phyloP scores from a whole-genome alignment of 2,888 invertebrate genomes.

The Cheilosia urbana region DNA sequence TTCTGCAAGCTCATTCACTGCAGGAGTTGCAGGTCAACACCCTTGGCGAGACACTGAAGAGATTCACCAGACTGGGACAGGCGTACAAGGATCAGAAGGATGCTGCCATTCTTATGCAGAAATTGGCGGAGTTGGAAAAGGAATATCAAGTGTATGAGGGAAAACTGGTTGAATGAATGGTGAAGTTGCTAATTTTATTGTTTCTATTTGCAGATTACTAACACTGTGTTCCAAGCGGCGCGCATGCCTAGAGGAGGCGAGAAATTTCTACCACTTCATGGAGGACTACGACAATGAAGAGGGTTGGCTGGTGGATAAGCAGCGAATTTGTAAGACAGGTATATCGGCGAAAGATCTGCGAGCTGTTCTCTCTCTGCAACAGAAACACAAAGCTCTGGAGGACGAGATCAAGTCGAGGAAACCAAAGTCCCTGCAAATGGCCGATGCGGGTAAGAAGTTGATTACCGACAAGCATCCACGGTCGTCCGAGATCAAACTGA shows the following conservation, averaged over 20 bases:
- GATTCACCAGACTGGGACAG: constrained; percentile 89
- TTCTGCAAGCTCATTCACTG: constrained; percentile 96
- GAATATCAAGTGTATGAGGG: constrained; percentile 88
- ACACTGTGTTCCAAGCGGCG: constrained; percentile 87
- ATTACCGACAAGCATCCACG: constrained; percentile 93
- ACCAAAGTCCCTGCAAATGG: constrained; percentile 89
- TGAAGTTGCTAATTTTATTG: neutral
- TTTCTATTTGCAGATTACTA: constrained; percentile 76
- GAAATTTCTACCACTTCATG: constrained; percentile 96
- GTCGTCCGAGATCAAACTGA: constrained; percentile 91
- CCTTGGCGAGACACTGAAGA: constrained; percentile 92
- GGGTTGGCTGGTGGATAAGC: constrained; percentile 97
- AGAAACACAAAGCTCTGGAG: constrained; percentile 95
- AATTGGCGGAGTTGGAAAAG: constrained; percentile 90
- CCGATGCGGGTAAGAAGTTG: constrained; percentile 88
- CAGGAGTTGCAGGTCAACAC: constrained; percentile 96
- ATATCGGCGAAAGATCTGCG: constrained; percentile 96
- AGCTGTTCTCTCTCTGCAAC: constrained; percentile 94
- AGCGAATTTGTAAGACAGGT: constrained; percentile 95
- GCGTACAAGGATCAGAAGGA: constrained; percentile 86
- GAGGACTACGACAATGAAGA: constrained; percentile 99
- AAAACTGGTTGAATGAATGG: neutral
- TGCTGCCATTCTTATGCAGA: constrained; percentile 87
- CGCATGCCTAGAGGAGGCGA: constrained; percentile 94
- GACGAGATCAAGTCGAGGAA: constrained; percentile 92